Conservation (phyloP, 1,140 invertebrate species). For the Aradophagus sp. region DNA sequence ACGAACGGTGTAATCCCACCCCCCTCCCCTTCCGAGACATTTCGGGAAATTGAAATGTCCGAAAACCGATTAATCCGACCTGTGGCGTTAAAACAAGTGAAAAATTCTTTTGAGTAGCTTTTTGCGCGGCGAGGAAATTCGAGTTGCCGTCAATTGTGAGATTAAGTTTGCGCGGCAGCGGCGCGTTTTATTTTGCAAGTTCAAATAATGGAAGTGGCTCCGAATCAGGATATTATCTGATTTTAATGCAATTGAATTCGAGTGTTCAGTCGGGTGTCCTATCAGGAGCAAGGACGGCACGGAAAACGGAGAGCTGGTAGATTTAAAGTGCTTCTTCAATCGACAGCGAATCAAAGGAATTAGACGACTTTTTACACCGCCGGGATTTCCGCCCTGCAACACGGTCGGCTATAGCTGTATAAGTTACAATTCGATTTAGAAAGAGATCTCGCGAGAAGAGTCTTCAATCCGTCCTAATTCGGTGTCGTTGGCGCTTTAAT, state of each 20-base stretch:
- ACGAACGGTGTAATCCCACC: slow-evolving; percentile 46
- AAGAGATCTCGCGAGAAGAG: slow-evolving; percentile 52
- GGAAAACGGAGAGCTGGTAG: slow-evolving; percentile 30
- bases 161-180: no score
- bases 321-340: slow-evolving; percentile 49
- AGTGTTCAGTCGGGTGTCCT: slow-evolving; percentile 1
- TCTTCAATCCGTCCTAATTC: slow-evolving; percentile 63
- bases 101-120: no score
- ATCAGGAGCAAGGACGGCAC: slow-evolving; percentile 2
- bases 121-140: no score
- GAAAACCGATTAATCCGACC: slow-evolving; percentile 37
- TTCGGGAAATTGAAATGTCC: slow-evolving; percentile 53
- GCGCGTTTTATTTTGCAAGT: no score
- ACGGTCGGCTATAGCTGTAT: slow-evolving; percentile 28
- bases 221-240: no score
- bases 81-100: no score
- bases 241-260: not conserved
- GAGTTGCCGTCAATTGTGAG: not conserved
- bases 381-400: slow-evolving; percentile 1
- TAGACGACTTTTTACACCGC: slow-evolving; percentile 60
- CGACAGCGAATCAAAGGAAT: slow-evolving; percentile 60
- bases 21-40: no score
- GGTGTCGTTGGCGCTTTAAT: slow-evolving; percentile 72
- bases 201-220: no score
- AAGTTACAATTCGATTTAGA: slow-evolving; percentile 73